Evolutionary conservation across 53 echinoderm and acorn worm genomes (phyloP).

Genomic region (Astropecten irregularis): DNA sequence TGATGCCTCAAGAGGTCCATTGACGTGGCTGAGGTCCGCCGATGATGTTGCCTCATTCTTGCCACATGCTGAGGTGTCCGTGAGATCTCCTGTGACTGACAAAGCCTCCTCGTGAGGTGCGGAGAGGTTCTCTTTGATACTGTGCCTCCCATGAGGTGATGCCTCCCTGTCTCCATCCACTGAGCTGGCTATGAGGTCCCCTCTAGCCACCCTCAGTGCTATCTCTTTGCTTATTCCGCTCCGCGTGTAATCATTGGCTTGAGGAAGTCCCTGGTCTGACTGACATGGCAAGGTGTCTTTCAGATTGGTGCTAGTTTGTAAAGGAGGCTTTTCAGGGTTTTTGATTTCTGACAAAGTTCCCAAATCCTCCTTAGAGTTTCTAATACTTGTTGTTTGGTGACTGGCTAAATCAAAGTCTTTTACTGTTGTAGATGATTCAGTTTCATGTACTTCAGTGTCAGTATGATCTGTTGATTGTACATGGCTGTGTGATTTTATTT

Average conservation of each 20-base stretch:
- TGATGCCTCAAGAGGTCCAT: no score
- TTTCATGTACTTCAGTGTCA: no score
- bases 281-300: background rate
- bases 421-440: no score
- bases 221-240: slow-evolving; percentile 7
- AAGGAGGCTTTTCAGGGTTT: background rate
- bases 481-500: background rate
- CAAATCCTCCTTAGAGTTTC: background rate
- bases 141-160: background rate
- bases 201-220: background rate
- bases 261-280: background rate
- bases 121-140: background rate
- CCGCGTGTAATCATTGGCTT: background rate
- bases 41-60: no score
- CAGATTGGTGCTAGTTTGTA: background rate
- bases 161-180: slow-evolving; percentile 23
- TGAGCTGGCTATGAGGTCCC: slow-evolving; percentile 19
- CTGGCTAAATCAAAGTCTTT: background rate
- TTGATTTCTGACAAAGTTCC: background rate
- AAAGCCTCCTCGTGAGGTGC: background rate
- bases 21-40: background rate
- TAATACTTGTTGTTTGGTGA: slow-evolving; percentile 3
- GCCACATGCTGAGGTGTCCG: no score
- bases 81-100: background rate
- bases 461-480: background rate